Conservation (phyloP, 2,888 invertebrate species). For the Phyto melanocephala region DNA sequence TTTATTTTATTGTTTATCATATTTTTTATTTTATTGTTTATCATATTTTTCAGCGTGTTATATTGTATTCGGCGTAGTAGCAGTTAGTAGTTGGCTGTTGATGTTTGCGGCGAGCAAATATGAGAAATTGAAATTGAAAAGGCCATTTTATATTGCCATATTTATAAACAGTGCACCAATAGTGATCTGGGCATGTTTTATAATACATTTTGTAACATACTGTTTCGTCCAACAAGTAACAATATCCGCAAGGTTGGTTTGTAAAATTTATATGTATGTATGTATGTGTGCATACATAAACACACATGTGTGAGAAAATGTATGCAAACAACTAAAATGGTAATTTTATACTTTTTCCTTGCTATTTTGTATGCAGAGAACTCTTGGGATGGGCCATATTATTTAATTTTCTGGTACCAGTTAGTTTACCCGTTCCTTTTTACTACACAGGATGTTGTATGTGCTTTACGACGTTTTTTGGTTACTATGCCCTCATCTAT, state of each 20-base stretch:
- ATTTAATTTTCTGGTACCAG: conserved; percentile 86
- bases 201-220: conserved; percentile 82
- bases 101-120: conserved; percentile 57
- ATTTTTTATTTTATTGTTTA: background rate
- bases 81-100: conserved; percentile 53
- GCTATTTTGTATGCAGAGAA: conserved; percentile 79
- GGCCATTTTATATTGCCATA: conserved; percentile 45
- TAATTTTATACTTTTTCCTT: background rate
- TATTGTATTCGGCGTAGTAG: conserved; percentile 43
- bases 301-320: too few species aligned
- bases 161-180: conserved; percentile 67
- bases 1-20: background rate
- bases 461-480: conserved; percentile 82
- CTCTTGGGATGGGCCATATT: conserved; percentile 86
- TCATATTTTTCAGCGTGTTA: conserved; percentile 43
- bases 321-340: background rate
- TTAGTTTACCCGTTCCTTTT: conserved; percentile 85
- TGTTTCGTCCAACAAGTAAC: conserved; percentile 81
- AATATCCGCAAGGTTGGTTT: conserved; percentile 76
- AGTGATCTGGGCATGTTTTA: conserved; percentile 80
- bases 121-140: conserved; percentile 52
- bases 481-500: conserved; percentile 82
- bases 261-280: background rate
- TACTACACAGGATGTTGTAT: conserved; percentile 82
- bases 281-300: background rate